These are phyloP conservation scores for Hypena proboscidalis DNA, from an alignment of 2,888 invertebrate genomes.

Conservation along the genomic window DNA sequence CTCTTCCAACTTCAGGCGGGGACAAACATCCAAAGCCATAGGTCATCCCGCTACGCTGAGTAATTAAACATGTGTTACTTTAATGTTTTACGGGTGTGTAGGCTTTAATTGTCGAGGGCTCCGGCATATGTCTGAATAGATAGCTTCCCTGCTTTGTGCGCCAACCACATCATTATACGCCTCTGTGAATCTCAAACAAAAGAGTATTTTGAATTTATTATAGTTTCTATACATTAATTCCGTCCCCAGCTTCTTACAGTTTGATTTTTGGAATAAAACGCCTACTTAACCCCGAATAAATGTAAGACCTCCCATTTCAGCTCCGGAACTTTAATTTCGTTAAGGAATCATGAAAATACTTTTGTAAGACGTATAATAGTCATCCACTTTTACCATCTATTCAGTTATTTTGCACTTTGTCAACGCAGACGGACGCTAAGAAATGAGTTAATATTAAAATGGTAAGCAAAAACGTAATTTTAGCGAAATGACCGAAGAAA, in stretches of 20 bases:
- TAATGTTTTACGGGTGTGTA: constrained; percentile 41
- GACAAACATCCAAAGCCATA: constrained; percentile 59
- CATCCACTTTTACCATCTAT: constrained; percentile 45
- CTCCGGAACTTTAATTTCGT: constrained; percentile 24
- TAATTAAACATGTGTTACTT: constrained; percentile 56
- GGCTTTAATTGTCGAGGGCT: constrained; percentile 30
- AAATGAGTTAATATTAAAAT: constrained; percentile 54
- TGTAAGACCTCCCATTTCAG: constrained; percentile 6
- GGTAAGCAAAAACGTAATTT: constrained; percentile 56
- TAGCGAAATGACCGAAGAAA: constrained; percentile 49
- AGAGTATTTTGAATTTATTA: constrained; percentile 8
- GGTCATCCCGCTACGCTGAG: constrained; percentile 51
- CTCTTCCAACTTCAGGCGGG: constrained; percentile 61
- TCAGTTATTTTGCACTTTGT: constrained; percentile 46
- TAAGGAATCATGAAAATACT: constrained; percentile 40
- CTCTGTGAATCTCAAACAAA: constrained; percentile 11
- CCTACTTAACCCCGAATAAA: constrained; percentile 11
- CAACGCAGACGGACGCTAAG: constrained; percentile 38
- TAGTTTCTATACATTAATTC: constrained; percentile 10
- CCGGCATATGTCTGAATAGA: constrained; percentile 20
- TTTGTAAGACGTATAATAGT: constrained; percentile 40
- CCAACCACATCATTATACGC: constrained; percentile 16
- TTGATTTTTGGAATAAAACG: constrained; percentile 10
- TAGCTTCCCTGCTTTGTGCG: constrained; percentile 17
- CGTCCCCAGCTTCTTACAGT: constrained; percentile 1